phyloP scores from a whole-genome alignment of 2,888 invertebrate species.

The Parelbella ahira region DNA sequence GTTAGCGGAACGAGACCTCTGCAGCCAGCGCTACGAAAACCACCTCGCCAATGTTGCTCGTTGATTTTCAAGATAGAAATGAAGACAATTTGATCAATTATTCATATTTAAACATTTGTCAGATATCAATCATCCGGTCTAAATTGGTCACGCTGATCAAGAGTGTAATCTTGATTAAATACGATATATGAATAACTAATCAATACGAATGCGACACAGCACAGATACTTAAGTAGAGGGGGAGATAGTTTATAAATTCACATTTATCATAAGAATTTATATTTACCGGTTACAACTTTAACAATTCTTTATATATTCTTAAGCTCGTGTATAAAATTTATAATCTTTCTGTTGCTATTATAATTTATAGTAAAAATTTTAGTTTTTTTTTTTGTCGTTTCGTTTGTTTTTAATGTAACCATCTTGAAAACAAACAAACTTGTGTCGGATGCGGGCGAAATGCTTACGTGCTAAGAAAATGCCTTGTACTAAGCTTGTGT shows the following conservation, averaged over 20 bases:
- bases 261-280: slow-evolving; percentile 21
- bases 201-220: too few relatives aligned
- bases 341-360: slow-evolving; percentile 13
- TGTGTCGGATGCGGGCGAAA: too few relatives aligned
- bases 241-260: too few relatives aligned
- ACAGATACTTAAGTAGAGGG: too few relatives aligned
- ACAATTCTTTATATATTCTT: slow-evolving; percentile 21
- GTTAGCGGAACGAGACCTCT: background rate
- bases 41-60: slow-evolving; percentile 2
- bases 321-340: slow-evolving; percentile 26
- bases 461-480: too few relatives aligned
- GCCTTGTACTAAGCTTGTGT: slow-evolving; percentile 13
- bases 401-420: slow-evolving; percentile 15
- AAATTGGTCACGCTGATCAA: too few relatives aligned
- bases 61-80: slow-evolving; percentile 18
- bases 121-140: too few relatives aligned
- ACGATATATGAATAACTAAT: background rate
- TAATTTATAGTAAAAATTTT: background rate
- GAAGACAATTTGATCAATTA: slow-evolving; percentile 3
- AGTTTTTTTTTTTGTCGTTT: too few relatives aligned
- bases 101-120: too few relatives aligned
- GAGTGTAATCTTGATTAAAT: background rate
- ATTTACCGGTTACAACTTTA: slow-evolving; percentile 21
- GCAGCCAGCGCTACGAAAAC: slow-evolving; percentile 1
- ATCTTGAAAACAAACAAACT: slow-evolving; percentile 18